phyloP scores from a whole-genome alignment of 2,797 vertebrate genomes.

The Menidia menidia region DNA sequence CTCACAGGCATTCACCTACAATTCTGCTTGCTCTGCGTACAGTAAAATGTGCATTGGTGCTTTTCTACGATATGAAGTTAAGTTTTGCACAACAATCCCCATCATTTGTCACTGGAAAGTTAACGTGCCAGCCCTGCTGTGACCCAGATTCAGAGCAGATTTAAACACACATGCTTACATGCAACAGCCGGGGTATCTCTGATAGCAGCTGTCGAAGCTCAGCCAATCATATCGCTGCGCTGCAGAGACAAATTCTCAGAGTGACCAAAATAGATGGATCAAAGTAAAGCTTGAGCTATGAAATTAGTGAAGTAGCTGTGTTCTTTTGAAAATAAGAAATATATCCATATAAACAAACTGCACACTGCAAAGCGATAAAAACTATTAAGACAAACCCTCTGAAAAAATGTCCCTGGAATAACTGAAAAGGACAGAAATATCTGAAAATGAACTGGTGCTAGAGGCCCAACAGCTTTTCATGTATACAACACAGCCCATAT shows the following conservation, averaged over 20 bases:
- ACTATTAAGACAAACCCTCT: constrained; percentile 20
- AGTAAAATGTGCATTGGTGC: constrained; percentile 41
- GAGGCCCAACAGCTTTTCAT: constrained; percentile 4
- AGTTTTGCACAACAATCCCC: constrained; percentile 59
- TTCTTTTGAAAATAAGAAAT: constrained; percentile 19
- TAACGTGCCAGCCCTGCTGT: constrained; percentile 64
- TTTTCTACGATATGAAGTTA: constrained; percentile 37
- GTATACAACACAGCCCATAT: not conserved
- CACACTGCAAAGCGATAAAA: constrained; percentile 5
- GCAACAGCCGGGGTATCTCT: constrained; percentile 47
- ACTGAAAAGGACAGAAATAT: constrained; percentile 5
- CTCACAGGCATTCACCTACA: too few relatives aligned
- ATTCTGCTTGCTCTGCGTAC: constrained; percentile 25
- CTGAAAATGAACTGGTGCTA: not conserved
- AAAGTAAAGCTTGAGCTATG: constrained; percentile 56
- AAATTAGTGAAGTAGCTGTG: constrained; percentile 50
- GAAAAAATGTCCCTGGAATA: constrained; percentile 14
- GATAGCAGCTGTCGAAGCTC: constrained; percentile 66
- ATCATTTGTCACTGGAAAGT: constrained; percentile 66
- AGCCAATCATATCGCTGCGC: constrained; percentile 65
- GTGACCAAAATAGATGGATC: constrained; percentile 60
- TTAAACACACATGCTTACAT: constrained; percentile 47
- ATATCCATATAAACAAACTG: constrained; percentile 32
- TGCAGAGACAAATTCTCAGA: constrained; percentile 51
- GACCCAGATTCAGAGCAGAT: constrained; percentile 68